Conservation (phyloP, 2,888 invertebrate species). For the Platycheirus rosarum region DNA sequence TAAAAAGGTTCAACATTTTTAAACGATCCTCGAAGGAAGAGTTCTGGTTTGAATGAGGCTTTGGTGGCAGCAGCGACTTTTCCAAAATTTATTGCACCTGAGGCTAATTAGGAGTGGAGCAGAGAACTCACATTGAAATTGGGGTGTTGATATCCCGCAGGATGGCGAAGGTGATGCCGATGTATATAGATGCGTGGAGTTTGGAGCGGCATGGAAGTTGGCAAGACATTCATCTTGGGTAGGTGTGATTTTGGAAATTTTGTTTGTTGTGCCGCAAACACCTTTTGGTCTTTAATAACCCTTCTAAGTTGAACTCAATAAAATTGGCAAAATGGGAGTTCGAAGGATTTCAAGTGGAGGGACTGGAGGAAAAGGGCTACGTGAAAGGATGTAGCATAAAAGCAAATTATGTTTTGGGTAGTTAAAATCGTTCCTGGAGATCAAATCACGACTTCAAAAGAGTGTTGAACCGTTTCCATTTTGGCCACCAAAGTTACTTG, state of each 20-base stretch:
- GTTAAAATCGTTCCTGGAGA: conserved; percentile 1
- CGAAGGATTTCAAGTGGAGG: conserved; percentile 11
- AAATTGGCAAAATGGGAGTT: conserved; percentile 49
- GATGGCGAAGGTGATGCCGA: neutral
- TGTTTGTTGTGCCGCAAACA: conserved; percentile 74
- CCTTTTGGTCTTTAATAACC: conserved; percentile 71
- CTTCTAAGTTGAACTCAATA: conserved; percentile 67
- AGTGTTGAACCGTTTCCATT: too few relatives aligned
- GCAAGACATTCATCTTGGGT: conserved; percentile 71
- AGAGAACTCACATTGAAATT: conserved; percentile 58
- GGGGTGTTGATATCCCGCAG: conserved; percentile 68
- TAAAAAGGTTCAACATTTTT: conserved; percentile 29
- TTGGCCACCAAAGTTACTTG: too few relatives aligned
- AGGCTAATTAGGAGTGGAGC: conserved; percentile 73
- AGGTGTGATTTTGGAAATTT: conserved; percentile 72
- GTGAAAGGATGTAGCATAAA: neutral
- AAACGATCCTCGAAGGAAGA: conserved; percentile 52
- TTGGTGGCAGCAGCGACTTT: conserved; percentile 48
- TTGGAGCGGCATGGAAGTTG: conserved; percentile 4
- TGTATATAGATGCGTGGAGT: neutral
- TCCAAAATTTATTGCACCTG: conserved; percentile 73
- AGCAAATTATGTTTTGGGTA: conserved; percentile 5
- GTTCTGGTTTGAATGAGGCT: conserved; percentile 42
- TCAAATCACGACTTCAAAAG: neutral
- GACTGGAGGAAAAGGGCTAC: neutral